These are phyloP conservation scores for Pangasius krempfi DNA, from an alignment of 2,797 vertebrate genomes.

Conservation along the genomic window DNA sequence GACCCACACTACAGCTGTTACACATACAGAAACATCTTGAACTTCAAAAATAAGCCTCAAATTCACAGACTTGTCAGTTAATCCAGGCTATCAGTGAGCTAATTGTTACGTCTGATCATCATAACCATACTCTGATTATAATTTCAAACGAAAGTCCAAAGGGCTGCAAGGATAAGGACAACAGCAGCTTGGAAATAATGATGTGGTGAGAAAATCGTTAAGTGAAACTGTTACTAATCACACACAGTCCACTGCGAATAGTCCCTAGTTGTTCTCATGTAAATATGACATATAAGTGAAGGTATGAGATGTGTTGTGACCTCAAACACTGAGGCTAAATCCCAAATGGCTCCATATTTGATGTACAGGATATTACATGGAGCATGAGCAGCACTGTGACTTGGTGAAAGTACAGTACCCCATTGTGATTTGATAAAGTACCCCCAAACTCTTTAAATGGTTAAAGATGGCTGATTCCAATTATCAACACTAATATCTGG, in stretches of 20 bases:
- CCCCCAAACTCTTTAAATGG: neutral
- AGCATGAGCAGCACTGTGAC: neutral
- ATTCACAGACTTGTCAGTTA: neutral
- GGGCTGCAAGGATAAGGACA: neutral
- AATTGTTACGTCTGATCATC: neutral
- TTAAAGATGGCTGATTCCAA: neutral
- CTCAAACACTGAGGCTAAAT: neutral
- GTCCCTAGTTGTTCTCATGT: neutral
- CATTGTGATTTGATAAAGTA: neutral
- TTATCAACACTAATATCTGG: neutral
- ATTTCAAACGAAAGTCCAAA: neutral
- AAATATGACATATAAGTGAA: neutral
- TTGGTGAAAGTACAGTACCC: neutral
- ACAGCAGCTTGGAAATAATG: neutral
- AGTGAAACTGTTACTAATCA: neutral
- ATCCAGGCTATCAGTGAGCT: neutral
- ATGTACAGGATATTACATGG: neutral
- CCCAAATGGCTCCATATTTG: neutral
- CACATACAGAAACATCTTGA: neutral
- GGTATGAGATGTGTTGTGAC: neutral
- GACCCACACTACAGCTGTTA: neutral
- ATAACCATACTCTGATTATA: neutral
- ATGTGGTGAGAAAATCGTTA: neutral
- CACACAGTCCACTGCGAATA: neutral
- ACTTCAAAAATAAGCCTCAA: neutral